phyloP scores from a whole-genome alignment of 92 coral and sea anemone species.

The Palythoa grandiflora region DNA sequence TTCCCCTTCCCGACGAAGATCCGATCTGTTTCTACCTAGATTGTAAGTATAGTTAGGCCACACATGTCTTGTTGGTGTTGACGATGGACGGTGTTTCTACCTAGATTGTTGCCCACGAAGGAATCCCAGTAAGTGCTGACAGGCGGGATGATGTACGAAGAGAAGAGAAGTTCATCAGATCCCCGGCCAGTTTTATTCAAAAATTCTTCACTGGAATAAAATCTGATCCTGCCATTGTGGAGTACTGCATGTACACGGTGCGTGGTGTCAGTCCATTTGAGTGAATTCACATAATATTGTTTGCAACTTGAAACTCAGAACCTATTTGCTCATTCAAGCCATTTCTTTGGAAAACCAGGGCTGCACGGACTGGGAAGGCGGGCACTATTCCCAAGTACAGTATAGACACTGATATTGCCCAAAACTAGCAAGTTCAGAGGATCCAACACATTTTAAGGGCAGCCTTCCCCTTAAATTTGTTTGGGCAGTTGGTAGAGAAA shows the following conservation, averaged over 20 bases:
- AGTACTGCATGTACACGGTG: conserved; percentile 93
- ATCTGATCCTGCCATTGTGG: conserved; percentile 81
- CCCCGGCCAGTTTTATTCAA: conserved; percentile 53
- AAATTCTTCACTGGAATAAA: conserved; percentile 71
- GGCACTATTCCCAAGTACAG: no score
- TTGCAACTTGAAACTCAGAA: no score
- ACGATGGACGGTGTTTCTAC: neutral
- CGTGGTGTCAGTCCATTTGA: conserved; percentile 25
- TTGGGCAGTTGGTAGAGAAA: no score
- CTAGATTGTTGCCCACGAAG: conserved; percentile 38
- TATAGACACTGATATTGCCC: no score
- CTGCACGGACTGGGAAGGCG: neutral
- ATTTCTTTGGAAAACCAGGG: neutral
- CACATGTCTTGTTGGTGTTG: no score
- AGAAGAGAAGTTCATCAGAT: conserved; percentile 53
- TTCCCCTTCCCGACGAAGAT: no score
- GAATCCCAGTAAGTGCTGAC: conserved; percentile 25
- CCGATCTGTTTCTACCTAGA: neutral
- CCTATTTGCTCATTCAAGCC: no score
- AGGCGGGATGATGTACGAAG: conserved; percentile 26
- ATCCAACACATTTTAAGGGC: no score
- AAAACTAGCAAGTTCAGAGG: no score
- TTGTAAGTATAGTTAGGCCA: no score
- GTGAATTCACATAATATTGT: no score
- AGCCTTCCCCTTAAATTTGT: no score